Percentiles rank a stretch among this genome's conserved stretches.
Conservation (phyloP, 2,888 invertebrate species). For the Criorhina ranunculi region DNA sequence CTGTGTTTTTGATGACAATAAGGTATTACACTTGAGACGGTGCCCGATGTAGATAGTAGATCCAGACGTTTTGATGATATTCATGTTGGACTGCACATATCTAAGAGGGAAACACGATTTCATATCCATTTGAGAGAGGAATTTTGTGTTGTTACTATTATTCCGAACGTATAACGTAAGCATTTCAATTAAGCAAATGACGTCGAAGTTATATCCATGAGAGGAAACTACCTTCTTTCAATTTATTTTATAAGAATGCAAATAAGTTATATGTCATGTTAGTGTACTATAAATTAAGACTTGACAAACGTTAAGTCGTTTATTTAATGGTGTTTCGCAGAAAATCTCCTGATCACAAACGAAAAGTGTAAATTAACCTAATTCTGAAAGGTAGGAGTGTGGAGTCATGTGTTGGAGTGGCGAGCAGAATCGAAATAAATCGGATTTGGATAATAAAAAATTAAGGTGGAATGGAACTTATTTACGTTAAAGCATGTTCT, state of each 20-base stretch:
- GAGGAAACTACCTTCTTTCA: not conserved
- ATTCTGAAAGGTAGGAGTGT: not conserved
- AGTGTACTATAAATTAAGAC: not conserved
- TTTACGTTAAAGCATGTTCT: not conserved
- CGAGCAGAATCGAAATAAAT: not conserved
- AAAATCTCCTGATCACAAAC: not conserved
- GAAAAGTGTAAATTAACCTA: constrained; percentile 9
- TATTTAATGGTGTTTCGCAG: not conserved
- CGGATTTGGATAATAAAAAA: not conserved
- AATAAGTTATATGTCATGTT: not conserved
- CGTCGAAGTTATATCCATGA: not conserved
- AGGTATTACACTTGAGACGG: not conserved
- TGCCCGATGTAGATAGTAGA: no score
- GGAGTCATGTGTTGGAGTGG: not conserved
- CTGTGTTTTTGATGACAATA: not conserved
- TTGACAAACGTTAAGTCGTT: not conserved
- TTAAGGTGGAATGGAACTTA: not conserved
- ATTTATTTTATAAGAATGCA: constrained; percentile 6
- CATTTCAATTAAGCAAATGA: constrained; percentile 47
- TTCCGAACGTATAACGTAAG: not conserved
- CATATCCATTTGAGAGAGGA: not conserved
- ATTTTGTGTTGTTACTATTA: not conserved
- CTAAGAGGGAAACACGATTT: not conserved
- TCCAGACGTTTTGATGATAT: not conserved
- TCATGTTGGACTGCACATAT: not conserved